A percentile compares a stretch with the other conserved stretches of the same genome.
Evolutionary conservation across 2,888 invertebrate genomes (phyloP).

Genomic region (Drosophila tripunctata): DNA sequence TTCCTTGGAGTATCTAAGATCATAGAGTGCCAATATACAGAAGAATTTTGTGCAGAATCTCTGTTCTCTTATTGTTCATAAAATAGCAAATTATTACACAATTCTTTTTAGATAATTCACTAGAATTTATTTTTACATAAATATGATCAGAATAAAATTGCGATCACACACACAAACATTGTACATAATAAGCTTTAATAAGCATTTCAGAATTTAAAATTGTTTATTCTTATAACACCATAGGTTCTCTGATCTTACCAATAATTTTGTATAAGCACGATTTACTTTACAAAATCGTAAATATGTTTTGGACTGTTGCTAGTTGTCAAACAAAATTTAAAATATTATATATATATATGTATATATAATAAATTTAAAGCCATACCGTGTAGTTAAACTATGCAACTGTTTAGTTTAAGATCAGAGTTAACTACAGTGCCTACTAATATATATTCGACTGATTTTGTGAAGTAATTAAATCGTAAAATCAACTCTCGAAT

Average conservation of each 20-base stretch:
- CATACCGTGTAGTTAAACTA: too few relatives aligned
- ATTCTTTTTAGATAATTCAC: background rate
- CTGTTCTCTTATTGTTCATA: background rate
- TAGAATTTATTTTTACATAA: background rate
- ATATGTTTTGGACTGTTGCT: conserved; percentile 1
- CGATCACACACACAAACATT: too few relatives aligned
- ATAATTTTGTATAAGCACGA: too few relatives aligned
- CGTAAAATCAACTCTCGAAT: background rate
- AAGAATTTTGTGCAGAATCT: too few relatives aligned
- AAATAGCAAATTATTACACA: background rate
- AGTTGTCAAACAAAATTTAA: conserved; percentile 13
- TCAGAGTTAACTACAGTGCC: background rate
- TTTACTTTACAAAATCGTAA: background rate
- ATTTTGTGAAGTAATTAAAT: background rate
- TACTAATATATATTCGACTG: background rate
- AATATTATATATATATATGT: too few relatives aligned
- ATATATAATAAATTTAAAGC: conserved; percentile 12
- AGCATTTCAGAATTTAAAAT: background rate
- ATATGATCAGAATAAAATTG: background rate
- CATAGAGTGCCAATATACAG: too few relatives aligned
- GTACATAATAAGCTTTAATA: background rate
- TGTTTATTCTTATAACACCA: background rate
- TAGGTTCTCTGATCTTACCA: too few relatives aligned
- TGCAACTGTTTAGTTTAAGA: background rate
- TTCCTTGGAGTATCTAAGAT: too few relatives aligned